Percentiles rank a stretch among this genome's conserved stretches.
Conservation (phyloP, 2,888 invertebrate species). For the Brachypterus glaber region DNA sequence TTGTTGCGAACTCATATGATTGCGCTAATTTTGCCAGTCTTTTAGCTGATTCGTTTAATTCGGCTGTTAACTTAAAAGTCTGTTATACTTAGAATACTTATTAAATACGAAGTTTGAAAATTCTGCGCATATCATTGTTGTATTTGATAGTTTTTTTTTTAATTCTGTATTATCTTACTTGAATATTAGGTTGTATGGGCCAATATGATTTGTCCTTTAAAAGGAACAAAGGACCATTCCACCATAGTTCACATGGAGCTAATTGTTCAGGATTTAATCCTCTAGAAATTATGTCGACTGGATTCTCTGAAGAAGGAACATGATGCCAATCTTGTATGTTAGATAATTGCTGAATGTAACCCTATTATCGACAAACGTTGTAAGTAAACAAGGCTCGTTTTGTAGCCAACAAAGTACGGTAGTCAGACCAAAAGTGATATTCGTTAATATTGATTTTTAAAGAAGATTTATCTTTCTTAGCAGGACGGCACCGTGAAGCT, state of each 20-base stretch:
- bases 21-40: slow-evolving; percentile 5
- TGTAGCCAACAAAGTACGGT: slow-evolving; percentile 17
- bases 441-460: slow-evolving; percentile 8
- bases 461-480: slow-evolving; percentile 10
- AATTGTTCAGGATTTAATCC: slow-evolving; percentile 8
- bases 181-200: too few species aligned
- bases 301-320: slow-evolving; percentile 12
- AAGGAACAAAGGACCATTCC: slow-evolving; percentile 6
- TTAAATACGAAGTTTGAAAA: too few species aligned
- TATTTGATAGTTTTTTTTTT: too few species aligned
- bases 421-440: slow-evolving; percentile 16
- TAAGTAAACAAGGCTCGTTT: slow-evolving; percentile 11
- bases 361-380: slow-evolving; percentile 17
- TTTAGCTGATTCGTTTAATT: slow-evolving; percentile 6
- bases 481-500: slow-evolving; percentile 18
- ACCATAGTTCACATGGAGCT: slow-evolving; percentile 7
- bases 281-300: slow-evolving; percentile 15
- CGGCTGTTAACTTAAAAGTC: neutral
- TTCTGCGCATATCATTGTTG: too few species aligned
- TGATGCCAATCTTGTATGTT: slow-evolving; percentile 11
- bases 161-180: too few species aligned
- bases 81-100: too few species aligned
- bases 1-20: slow-evolving; percentile 2
- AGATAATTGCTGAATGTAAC: slow-evolving; percentile 16
- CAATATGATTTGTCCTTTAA: slow-evolving; percentile 3